Evolutionary conservation across 1,140 invertebrate genomes (phyloP).

Genomic region (Pseudomyrmex flavicornis): DNA sequence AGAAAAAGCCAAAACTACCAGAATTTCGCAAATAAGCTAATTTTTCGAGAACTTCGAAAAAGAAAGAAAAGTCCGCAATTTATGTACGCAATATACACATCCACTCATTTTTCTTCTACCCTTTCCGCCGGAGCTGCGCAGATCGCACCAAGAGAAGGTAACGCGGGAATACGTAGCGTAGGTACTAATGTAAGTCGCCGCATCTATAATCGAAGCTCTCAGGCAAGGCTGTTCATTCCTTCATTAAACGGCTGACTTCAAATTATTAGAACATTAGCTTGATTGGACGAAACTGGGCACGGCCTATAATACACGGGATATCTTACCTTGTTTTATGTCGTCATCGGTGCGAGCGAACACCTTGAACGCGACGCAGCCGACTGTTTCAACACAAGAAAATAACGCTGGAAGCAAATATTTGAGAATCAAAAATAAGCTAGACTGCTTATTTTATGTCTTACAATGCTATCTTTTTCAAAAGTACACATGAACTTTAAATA

Average conservation of each 20-base stretch:
- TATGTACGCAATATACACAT: constrained; percentile 36
- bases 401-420: constrained; percentile 10
- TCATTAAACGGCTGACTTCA: constrained; percentile 75
- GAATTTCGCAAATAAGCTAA: not conserved
- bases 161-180: constrained; percentile 21
- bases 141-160: constrained; percentile 13
- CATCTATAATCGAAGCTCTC: constrained; percentile 49
- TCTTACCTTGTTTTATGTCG: constrained; percentile 30
- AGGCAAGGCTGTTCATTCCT: constrained; percentile 75
- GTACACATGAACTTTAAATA: no score
- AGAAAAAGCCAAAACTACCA: not conserved
- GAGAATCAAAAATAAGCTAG: not conserved
- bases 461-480: not conserved
- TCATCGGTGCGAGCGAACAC: constrained; percentile 18
- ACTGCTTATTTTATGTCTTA: not conserved
- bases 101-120: constrained; percentile 17
- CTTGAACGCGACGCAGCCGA: no score
- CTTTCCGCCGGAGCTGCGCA: constrained; percentile 14
- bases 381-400: constrained; percentile 2
- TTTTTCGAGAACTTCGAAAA: not conserved
- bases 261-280: constrained; percentile 85
- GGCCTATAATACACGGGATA: constrained; percentile 71
- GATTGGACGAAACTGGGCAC: constrained; percentile 82
- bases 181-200: constrained; percentile 22
- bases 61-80: not conserved